Conservation (phyloP, 2,113 vertebrate species). For the Python bivittatus region DNA sequence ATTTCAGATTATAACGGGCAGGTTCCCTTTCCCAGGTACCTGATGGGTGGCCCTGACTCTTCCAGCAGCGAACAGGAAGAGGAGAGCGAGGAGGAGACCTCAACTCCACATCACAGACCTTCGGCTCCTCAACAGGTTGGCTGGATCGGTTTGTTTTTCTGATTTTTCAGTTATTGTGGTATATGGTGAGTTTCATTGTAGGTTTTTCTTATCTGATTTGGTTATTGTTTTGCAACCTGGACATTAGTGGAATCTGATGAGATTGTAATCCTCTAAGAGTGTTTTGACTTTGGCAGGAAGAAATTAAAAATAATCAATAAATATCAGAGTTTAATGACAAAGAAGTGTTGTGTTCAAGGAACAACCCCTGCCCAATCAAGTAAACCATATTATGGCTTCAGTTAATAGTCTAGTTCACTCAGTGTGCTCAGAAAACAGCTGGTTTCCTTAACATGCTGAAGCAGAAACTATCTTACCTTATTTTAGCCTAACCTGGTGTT, state of each 20-base stretch:
- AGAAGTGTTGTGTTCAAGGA: neutral
- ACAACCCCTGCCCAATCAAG: too few species aligned
- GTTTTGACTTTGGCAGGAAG: neutral
- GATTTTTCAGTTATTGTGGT: neutral
- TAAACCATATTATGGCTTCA: too few species aligned
- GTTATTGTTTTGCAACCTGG: neutral
- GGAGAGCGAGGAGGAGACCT: slow-evolving; percentile 62
- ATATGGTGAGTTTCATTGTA: neutral
- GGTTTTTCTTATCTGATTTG: neutral
- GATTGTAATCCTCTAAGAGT: neutral
- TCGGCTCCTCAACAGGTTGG: slow-evolving; percentile 27
- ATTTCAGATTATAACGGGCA: neutral
- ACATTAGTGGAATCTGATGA: neutral
- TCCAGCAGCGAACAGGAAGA: slow-evolving; percentile 72
- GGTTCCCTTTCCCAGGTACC: slow-evolving; percentile 70
- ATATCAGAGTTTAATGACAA: neutral
- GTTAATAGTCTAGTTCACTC: too few species aligned
- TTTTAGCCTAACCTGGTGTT: too few species aligned
- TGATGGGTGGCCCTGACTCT: slow-evolving; percentile 81
- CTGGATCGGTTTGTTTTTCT: neutral
- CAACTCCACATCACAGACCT: neutral
- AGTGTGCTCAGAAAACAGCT: too few species aligned
- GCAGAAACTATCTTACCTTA: too few species aligned
- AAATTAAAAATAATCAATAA: neutral
- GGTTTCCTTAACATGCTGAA: too few species aligned